Base-by-base conservation (phyloP, 2,113 vertebrate genomes). In the Sinocyclocheilus rhinocerous region DNA sequence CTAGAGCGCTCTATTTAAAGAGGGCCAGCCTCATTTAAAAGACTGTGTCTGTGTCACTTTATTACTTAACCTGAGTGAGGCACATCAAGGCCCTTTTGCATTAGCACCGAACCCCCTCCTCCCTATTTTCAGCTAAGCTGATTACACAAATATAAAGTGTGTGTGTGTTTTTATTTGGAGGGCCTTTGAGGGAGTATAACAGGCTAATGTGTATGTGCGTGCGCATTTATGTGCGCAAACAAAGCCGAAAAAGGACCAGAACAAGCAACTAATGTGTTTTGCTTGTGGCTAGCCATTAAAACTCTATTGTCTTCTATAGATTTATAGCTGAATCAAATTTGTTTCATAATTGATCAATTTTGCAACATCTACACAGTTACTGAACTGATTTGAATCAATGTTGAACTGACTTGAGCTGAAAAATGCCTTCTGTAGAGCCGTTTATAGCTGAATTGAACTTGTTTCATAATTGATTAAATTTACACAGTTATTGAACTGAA, bases 91-190 rank as follows among this genome's bases (percentile, higher is more conserved):
- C 90, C 90, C 88, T 92, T 93, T 93, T 94, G 92, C 92, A 95
- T 95, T 92, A 93, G 90, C 88, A 92, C 92, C 89, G 89, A 90
- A 88, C 59, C 63, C 75, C 82, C 79, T 76, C 50, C 87, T 70
- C 70, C 29, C 61, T 75, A 89, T 85, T 92, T 93, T 89, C 88
- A 88, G 89, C 91, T 95, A 95, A 95, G 93, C 93, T 94, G 94
- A 95, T 95, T 95, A 94, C 94, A 94, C 94, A 95, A 92, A 94
- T 92, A 95, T 95, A 95, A 95, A 95, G 92, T 92, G 92, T 90
- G 90, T 80, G 82, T 33, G 29, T 67, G 67, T 61, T 16, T 26
- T 75, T 83, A 76, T 76, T 24, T 36, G 57, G 42, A 52, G 76
- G 75, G 42, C 61, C 29, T 88, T 26, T 22, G 81, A n/a, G 63